A percentile compares a stretch with the other conserved stretches of the same genome.
Conservation (phyloP, 2,113 vertebrate genomes). For the Pygoscelis antarcticus region DNA sequence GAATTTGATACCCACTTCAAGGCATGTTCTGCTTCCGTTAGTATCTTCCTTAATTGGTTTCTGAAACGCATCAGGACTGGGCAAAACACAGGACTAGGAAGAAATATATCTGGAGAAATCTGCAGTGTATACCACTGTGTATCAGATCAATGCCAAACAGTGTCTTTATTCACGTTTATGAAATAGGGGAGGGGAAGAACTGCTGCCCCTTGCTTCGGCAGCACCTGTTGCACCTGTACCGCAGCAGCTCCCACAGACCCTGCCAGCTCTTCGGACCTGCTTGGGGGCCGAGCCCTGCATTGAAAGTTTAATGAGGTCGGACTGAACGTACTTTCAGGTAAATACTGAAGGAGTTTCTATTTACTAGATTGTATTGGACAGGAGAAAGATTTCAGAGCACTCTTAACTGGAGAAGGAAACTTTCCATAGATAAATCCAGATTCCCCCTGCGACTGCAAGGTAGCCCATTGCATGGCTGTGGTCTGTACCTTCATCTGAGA, state of each 20-base stretch:
- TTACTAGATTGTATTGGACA: not conserved
- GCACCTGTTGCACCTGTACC: not conserved
- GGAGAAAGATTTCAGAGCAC: not conserved
- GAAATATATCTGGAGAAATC: not conserved
- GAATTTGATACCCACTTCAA: not conserved
- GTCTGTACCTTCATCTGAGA: too few species aligned
- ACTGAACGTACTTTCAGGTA: not conserved
- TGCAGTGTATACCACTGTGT: too few species aligned
- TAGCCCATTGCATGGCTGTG: accelerated
- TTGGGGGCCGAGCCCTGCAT: not conserved
- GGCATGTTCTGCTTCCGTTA: not conserved
- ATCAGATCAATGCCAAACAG: not conserved
- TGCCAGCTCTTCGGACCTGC: not conserved
- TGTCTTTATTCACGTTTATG: not conserved
- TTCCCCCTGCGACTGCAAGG: not conserved
- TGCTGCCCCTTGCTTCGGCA: not conserved
- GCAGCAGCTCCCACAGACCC: not conserved
- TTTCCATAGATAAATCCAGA: not conserved
- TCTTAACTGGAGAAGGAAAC: not conserved
- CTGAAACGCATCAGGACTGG: not conserved
- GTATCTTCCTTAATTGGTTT: not conserved
- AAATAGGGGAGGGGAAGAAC: not conserved
- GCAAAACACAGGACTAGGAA: not conserved
- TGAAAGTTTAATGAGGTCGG: not conserved
- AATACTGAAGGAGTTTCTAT: not conserved